These are phyloP conservation scores for Carlito syrichta DNA, from an alignment of 2,113 vertebrate species.

Conservation along the genomic window DNA sequence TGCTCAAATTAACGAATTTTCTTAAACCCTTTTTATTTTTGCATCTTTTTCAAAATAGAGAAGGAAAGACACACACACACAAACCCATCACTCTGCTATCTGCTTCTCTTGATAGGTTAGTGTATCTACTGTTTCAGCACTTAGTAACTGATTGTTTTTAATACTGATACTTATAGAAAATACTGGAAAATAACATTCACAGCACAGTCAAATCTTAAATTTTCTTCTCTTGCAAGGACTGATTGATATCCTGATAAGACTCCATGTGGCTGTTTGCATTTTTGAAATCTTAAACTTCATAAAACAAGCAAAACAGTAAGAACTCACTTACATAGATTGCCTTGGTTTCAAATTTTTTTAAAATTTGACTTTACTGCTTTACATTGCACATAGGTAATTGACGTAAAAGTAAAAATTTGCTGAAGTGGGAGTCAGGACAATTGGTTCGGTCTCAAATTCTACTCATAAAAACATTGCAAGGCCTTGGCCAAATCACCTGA, in stretches of 20 bases:
- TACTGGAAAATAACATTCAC: not conserved
- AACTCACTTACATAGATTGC: not conserved
- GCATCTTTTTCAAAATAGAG: slow-evolving; percentile 59
- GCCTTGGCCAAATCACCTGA: not conserved
- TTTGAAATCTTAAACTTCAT: not conserved
- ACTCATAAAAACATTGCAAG: not conserved
- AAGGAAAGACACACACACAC: slow-evolving; percentile 71
- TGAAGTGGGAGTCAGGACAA: not conserved
- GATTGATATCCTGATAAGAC: not conserved
- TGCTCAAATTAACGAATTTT: slow-evolving; percentile 77
- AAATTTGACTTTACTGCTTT: not conserved
- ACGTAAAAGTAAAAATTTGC: not conserved
- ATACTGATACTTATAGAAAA: slow-evolving; percentile 18
- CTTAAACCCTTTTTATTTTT: slow-evolving; percentile 80
- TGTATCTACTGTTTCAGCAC: slow-evolving; percentile 34
- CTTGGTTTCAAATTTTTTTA: not conserved
- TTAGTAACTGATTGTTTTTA: not conserved
- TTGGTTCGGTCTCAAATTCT: not conserved
- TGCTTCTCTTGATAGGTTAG: slow-evolving; percentile 74
- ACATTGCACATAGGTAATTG: not conserved
- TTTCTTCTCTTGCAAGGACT: not conserved
- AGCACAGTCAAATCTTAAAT: not conserved
- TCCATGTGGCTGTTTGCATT: not conserved
- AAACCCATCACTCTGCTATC: slow-evolving; percentile 74
- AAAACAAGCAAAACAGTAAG: not conserved